Evolutionary conservation across 2,113 vertebrate species (phyloP).

Genomic region (Saccopteryx bilineata): DNA sequence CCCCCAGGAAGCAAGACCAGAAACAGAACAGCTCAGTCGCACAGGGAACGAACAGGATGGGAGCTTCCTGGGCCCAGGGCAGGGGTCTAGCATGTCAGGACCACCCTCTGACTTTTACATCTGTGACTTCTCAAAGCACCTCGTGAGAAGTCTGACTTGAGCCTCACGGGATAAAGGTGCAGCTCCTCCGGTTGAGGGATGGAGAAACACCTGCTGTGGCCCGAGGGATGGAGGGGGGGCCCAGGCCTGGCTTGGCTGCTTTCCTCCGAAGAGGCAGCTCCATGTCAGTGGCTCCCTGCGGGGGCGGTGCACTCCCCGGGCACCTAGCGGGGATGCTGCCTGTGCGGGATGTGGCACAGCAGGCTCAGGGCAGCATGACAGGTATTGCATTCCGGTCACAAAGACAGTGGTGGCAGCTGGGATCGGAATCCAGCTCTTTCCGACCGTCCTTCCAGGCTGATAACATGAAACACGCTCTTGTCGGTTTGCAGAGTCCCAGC

Average conservation of each 20-base stretch:
- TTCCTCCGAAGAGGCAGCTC: too few species aligned
- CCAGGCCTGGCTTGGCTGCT: rapidly evolving
- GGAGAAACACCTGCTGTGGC: not conserved
- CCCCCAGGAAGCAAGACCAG: too few species aligned
- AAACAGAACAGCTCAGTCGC: too few species aligned
- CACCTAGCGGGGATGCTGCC: rapidly evolving
- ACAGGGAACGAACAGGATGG: too few species aligned
- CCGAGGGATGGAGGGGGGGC: not conserved
- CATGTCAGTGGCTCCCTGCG: too few species aligned
- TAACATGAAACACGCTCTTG: not conserved
- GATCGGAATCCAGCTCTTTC: not conserved
- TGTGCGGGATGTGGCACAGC: rapidly evolving
- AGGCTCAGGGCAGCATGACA: rapidly evolving
- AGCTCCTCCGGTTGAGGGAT: rapidly evolving
- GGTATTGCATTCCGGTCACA: rapidly evolving
- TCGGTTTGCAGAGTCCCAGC: slow-evolving; percentile 93
- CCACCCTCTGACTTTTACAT: rapidly evolving
- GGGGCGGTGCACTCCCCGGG: too few species aligned
- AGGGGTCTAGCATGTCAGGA: too few species aligned
- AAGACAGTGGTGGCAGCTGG: rapidly evolving
- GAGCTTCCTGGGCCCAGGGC: too few species aligned
- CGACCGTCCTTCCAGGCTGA: rapidly evolving
- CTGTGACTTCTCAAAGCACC: rapidly evolving
- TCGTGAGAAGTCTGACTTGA: rapidly evolving
- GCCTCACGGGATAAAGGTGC: rapidly evolving